Evolutionary conservation across 2,888 invertebrate genomes (phyloP), one percentile per base, ranked within the genome.

Genomic region (Trissolcus brochymenae): DNA sequence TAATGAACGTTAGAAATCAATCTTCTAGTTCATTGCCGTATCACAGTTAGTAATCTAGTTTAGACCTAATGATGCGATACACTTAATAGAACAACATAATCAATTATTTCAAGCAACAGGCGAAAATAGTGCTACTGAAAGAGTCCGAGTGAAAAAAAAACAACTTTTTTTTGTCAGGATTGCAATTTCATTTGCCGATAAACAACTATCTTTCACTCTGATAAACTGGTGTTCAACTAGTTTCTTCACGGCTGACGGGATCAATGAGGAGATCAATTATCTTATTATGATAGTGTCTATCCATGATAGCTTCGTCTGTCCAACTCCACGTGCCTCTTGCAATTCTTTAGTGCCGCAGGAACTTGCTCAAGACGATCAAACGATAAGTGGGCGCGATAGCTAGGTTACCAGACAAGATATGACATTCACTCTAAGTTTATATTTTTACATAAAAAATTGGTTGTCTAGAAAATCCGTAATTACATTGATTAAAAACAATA

Each of bases 321-420:
- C 64, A 29, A 51, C 41, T 40, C 64, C 77, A 77, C 73, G 73
- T 72, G 73, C 64, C 17, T 19, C 9, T 21, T 40, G 56, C 55
- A 43, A 43, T 73, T 60, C 60, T 35, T 16, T 51, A 19, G 43
- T 50, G 51, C 56, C 21, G 50, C 53, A 62, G 65, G 70, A 70
- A 73, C 73, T 74, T 62, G 68, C 68, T 72, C 49, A 59, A 67
- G 72, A 62, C 72, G 76, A 72, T 72, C 68, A 61, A 51, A 35
- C 68, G 73, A 76, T 76, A 76, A 72, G 66, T 72, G 64, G 67
- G 66, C 4, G 21, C 61, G 67, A 65, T 19, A 49, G 70, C 17
- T 64, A 16, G 65, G 76, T 71, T 76, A 76, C 66, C 50, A 76
- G 71, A 76, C 66, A 55, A 76, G 71, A 71, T 76, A 71, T 76